Base-by-base conservation (phyloP, 2,888 invertebrate genomes). In the Notodonta dromedarius region DNA sequence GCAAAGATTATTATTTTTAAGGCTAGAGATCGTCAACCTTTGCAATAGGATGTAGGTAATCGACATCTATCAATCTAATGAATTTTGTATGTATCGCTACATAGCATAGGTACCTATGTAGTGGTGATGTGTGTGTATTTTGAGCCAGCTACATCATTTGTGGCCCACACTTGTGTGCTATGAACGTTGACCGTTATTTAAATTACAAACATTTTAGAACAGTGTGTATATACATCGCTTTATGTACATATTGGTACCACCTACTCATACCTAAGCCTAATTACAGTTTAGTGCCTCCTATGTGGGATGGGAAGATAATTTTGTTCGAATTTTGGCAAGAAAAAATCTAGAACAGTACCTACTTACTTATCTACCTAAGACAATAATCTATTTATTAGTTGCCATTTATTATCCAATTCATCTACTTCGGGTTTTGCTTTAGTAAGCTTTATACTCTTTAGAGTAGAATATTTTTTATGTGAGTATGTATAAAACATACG, bases 11-110 rank as follows among this genome's bases (percentile, higher is more conserved):
- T 52, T 35, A 65, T 63, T 59, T 56, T 50, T 62, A 57, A 60
- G 46, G 51, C 57, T 46, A 58, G 67, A 71, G 77, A 76, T 75
- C 73, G 61, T 70, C 72, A 78, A 78, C 76, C 72, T 76, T 61
- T 35, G 39, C 32, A 57, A 61, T 63, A 63, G 63, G 57, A 51
- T 59, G 48, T 60, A 60, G 44, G 44, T 69, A 69, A 70, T 65
- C 53, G 63, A 58, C 53, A 62, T 56, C 69, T 63, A 72, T 77
- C 65, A 69, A 70, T 77, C 66, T 66, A 65, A 69, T 62, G 56
- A 69, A 57, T 60, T 32, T 65, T 58, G 53, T 61, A 62, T 59
- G 56, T 60, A 42, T 24, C 32, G 53, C 39, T 32, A 39, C 16
- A 50, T 14, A 50, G 16, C 50, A 14, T 14, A 14, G 50, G 44